Conservation (phyloP, 2,797 vertebrate species). For the Echiichthys vipera region DNA sequence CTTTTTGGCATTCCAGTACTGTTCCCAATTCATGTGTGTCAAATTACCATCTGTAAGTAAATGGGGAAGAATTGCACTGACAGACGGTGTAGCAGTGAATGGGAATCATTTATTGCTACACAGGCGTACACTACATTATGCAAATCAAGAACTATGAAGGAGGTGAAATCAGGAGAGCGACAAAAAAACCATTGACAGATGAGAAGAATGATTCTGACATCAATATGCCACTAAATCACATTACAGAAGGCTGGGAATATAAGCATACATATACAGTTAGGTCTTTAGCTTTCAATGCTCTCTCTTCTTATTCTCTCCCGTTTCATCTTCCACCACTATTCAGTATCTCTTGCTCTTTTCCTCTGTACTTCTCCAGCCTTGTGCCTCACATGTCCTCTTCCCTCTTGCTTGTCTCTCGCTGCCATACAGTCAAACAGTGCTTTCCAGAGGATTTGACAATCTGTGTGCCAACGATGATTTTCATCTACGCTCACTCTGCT, state of each 20-base stretch:
- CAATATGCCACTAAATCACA: slow-evolving; percentile 71
- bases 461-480: slow-evolving; percentile 58
- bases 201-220: slow-evolving; percentile 67
- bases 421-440: slow-evolving; percentile 40
- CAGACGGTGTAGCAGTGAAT: slow-evolving; percentile 65
- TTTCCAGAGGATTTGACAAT: slow-evolving; percentile 64
- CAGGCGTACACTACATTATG: slow-evolving; percentile 69
- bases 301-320: too few species aligned
- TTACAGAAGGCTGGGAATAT: slow-evolving; percentile 56
- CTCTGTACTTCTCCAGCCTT: slow-evolving; percentile 4
- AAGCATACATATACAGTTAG: slow-evolving; percentile 51
- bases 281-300: slow-evolving; percentile 39
- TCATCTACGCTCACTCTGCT: slow-evolving; percentile 53
- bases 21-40: slow-evolving; percentile 76
- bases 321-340: slow-evolving; percentile 24
- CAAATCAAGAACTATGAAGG: slow-evolving; percentile 70
- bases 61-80: slow-evolving; percentile 66
- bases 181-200: slow-evolving; percentile 73
- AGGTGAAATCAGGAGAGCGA: slow-evolving; percentile 71
- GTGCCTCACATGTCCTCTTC: slow-evolving; percentile 9
- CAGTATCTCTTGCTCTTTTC: slow-evolving; percentile 13
- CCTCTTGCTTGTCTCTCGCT: slow-evolving; percentile 36
- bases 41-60: slow-evolving; percentile 80
- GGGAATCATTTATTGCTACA: slow-evolving; percentile 65
- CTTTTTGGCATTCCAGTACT: slow-evolving; percentile 57